phyloP scores from a whole-genome alignment of 2,888 invertebrate species.

The Mechanitis mazaeus region DNA sequence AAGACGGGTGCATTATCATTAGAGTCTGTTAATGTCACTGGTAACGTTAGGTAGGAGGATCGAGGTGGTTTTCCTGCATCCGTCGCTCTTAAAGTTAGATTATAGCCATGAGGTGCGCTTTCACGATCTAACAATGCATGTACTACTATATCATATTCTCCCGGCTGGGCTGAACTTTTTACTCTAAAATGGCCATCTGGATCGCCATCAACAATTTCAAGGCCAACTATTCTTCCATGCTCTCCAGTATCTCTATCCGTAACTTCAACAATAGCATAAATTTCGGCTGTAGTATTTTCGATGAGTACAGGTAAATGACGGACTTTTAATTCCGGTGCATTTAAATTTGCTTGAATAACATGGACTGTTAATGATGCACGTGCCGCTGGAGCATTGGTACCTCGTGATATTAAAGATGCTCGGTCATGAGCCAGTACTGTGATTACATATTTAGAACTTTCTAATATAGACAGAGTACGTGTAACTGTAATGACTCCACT shows the following conservation, averaged over 20 bases:
- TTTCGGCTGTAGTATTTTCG: constrained; percentile 87
- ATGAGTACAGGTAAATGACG: constrained; percentile 87
- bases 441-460: constrained; percentile 83
- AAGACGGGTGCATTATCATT: constrained; percentile 93
- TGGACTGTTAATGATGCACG: constrained; percentile 85
- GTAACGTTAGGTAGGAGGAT: constrained; percentile 86
- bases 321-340: constrained; percentile 89
- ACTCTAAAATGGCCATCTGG: constrained; percentile 92
- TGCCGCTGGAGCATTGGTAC: constrained; percentile 80
- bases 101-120: constrained; percentile 87
- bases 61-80: constrained; percentile 89
- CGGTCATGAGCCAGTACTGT: constrained; percentile 91
- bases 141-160: constrained; percentile 88
- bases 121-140: constrained; percentile 87
- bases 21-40: constrained; percentile 86
- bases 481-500: constrained; percentile 92
- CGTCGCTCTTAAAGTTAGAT: constrained; percentile 88
- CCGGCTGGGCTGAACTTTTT: constrained; percentile 75
- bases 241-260: constrained; percentile 88
- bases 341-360: constrained; percentile 89
- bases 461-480: constrained; percentile 83
- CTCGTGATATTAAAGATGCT: constrained; percentile 78
- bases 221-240: constrained; percentile 87
- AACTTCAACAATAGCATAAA: constrained; percentile 93
- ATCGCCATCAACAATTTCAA: constrained; percentile 93